phyloP scores from a whole-genome alignment of 1,140 invertebrate genomes.

The Anoplophora glabripennis region DNA sequence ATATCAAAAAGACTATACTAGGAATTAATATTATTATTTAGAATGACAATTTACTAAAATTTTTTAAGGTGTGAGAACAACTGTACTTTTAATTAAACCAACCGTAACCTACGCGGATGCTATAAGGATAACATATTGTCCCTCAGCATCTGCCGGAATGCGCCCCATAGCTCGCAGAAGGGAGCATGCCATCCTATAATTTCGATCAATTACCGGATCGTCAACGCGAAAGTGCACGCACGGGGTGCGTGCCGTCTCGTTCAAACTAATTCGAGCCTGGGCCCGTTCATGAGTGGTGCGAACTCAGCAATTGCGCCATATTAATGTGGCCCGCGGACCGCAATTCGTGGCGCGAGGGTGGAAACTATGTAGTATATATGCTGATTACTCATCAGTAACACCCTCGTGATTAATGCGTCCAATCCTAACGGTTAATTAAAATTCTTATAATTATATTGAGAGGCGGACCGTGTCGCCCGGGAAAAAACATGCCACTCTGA shows the following conservation, averaged over 20 bases:
- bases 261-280: background rate
- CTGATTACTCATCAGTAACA: slow-evolving; percentile 41
- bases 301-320: slow-evolving; percentile 3
- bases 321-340: background rate
- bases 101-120: no score
- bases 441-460: slow-evolving; percentile 37
- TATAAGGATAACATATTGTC: no score
- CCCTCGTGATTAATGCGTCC: slow-evolving; percentile 37
- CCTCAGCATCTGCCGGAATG: background rate
- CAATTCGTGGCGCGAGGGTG: slow-evolving; percentile 1
- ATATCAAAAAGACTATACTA: no score
- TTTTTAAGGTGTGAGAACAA: no score
- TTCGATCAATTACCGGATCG: slow-evolving; percentile 5
- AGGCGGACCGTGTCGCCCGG: slow-evolving; percentile 20
- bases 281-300: slow-evolving; percentile 3
- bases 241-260: slow-evolving; percentile 1
- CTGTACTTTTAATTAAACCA: no score
- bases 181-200: background rate
- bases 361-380: slow-evolving; percentile 17
- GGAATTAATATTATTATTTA: no score
- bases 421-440: slow-evolving; percentile 40
- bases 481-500: slow-evolving; percentile 25
- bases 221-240: background rate
- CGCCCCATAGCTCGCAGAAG: background rate
- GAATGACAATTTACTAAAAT: no score